Base-by-base conservation (phyloP, 2,797 vertebrate genomes). In the Danio aesculapii region DNA sequence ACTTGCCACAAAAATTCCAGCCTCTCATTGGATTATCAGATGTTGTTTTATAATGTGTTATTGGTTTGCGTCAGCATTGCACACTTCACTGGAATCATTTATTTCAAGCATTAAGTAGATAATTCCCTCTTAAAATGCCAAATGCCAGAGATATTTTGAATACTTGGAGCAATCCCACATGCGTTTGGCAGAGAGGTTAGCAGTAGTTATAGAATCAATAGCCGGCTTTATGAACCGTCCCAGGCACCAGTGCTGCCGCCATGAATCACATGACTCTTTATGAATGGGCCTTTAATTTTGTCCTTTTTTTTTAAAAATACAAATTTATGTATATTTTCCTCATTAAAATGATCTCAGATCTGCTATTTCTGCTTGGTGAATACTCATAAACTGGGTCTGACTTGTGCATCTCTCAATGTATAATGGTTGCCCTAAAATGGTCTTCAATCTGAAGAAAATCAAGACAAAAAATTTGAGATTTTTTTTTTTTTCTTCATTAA, bases 61-160 rank as follows among this genome's bases (percentile, higher is more conserved):
- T 49, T 49, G 1, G 16, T 21, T 64, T 57, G 52, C 43, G 49
- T 66, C 30, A 0, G 47, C 2, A 8, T 30, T 58, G 46, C 9
- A 11, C 9, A 59, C 8, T 75, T 67, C 6, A 59, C 12, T 43
- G 46, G 9, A 59, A 44, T 30, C 12, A 6, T 12, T 16, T 44
- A 49, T 75, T 58, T 66, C 21, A 75, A 11, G 62, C 57, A 39
- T 49, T 73, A 59, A 74, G 85, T 72, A 2, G 43, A 63, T 82
- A 6, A 83, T 88, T 59, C 78, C 6, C 6, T 4, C 77, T 78
- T 84, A 86, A 50, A 80, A 75, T 88, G 74, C 72, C 5, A 85
- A 88, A 94, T 94, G 92, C 91, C 88, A 82, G 6, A 88, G 77
- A 94, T 92, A 85, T 89, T 90, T 92, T 55, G 74, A 84, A 92